Conservation (phyloP, 2,888 invertebrate species). For the Macropis europaea region DNA sequence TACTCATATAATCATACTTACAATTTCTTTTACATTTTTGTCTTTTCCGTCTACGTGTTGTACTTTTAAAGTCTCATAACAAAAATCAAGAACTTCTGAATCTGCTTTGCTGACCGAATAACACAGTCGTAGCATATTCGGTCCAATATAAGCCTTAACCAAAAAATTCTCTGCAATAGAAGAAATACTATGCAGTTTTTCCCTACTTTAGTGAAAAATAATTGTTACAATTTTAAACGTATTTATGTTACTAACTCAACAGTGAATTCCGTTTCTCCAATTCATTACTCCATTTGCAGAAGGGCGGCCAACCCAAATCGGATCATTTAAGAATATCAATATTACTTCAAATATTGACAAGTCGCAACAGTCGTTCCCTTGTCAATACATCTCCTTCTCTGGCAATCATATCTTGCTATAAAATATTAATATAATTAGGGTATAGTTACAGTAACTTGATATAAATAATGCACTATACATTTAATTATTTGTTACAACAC, state of each 20-base stretch:
- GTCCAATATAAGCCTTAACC: slow-evolving; percentile 99
- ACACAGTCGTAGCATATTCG: slow-evolving; percentile 96
- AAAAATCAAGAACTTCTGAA: slow-evolving; percentile 99
- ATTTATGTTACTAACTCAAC: slow-evolving; percentile 88
- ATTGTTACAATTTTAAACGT: neutral
- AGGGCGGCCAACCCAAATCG: slow-evolving; percentile 94
- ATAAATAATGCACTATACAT: too few species aligned
- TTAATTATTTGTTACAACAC: too few species aligned
- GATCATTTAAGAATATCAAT: slow-evolving; percentile 92
- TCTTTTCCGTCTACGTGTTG: slow-evolving; percentile 98
- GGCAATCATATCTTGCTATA: slow-evolving; percentile 95
- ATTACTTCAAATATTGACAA: slow-evolving; percentile 98
- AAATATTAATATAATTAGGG: too few species aligned
- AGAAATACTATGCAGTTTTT: neutral
- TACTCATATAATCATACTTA: slow-evolving; percentile 81
- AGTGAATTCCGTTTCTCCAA: slow-evolving; percentile 96
- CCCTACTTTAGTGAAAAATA: neutral
- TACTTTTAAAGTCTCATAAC: slow-evolving; percentile 97
- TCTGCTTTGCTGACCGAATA: slow-evolving; percentile 96
- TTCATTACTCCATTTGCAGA: slow-evolving; percentile 97
- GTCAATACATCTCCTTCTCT: slow-evolving; percentile 97
- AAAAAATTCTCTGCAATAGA: slow-evolving; percentile 89
- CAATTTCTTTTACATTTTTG: slow-evolving; percentile 96
- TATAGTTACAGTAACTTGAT: too few species aligned
- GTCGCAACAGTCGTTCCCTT: slow-evolving; percentile 97